Evolutionary conservation across 2,888 invertebrate species (phyloP).

Genomic region (Dolichomitus sp.): DNA sequence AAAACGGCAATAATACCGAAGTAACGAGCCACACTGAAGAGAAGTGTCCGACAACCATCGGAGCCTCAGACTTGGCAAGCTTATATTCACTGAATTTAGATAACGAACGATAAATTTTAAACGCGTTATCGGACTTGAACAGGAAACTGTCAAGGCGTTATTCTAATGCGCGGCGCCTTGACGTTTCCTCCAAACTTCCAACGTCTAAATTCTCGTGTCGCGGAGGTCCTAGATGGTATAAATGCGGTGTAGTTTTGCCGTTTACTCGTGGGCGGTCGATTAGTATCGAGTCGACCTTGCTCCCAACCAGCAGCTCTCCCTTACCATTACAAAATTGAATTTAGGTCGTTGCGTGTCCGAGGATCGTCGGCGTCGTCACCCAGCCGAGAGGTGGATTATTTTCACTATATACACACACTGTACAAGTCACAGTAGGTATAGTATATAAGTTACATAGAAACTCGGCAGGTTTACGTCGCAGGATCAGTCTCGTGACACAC

Average conservation of each 20-base stretch:
- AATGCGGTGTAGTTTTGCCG: neutral
- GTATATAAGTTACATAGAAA: constrained; percentile 4
- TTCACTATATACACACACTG: constrained; percentile 18
- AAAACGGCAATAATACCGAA: constrained; percentile 80
- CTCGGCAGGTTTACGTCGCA: constrained; percentile 51
- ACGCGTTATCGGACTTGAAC: neutral
- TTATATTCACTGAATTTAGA: neutral
- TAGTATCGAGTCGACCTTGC: constrained; percentile 45
- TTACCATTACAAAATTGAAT: constrained; percentile 50
- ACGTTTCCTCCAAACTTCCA: constrained; percentile 1
- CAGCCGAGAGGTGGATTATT: constrained; percentile 52
- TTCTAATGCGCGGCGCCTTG: constrained; percentile 1
- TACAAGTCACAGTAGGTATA: neutral
- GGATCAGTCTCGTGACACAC: constrained; percentile 63
- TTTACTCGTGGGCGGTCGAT: constrained; percentile 34
- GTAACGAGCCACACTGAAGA: constrained; percentile 63
- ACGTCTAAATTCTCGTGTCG: neutral
- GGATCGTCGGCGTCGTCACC: constrained; percentile 56
- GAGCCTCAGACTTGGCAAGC: neutral
- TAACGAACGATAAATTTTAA: constrained; percentile 8
- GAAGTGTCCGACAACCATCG: neutral
- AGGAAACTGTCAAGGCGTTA: constrained; percentile 15
- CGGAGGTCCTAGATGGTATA: neutral
- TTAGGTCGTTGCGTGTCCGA: constrained; percentile 62
- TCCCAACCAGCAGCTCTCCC: neutral